Conservation (phyloP, 2,113 vertebrate genomes). For the Lagopus leucura region DNA sequence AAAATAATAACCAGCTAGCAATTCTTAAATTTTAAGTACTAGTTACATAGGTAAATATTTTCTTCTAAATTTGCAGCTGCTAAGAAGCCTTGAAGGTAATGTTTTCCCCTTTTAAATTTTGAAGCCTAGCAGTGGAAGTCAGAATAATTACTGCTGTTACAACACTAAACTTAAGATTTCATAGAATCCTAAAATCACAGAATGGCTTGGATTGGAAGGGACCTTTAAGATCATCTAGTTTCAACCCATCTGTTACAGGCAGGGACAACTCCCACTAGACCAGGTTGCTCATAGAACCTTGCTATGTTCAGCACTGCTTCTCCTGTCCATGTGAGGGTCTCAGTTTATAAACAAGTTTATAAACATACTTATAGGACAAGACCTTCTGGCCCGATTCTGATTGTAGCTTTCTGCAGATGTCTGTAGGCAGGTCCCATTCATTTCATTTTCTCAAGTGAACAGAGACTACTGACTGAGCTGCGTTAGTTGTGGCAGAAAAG, state of each 20-base stretch:
- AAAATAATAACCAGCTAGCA: conserved; percentile 59
- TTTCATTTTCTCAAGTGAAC: background rate
- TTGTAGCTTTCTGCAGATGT: conserved; percentile 5
- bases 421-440: background rate
- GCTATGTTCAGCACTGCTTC: background rate
- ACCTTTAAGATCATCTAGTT: too few relatives aligned
- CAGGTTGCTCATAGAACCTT: background rate
- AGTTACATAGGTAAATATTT: conserved; percentile 42
- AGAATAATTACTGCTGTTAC: background rate
- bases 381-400: background rate
- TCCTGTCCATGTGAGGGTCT: background rate
- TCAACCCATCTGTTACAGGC: too few relatives aligned
- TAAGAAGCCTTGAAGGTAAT: background rate
- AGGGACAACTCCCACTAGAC: too few relatives aligned
- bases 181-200: background rate
- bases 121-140: background rate
- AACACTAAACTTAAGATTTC: background rate
- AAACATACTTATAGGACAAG: background rate
- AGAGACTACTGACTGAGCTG: background rate
- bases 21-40: conserved; percentile 2
- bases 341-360: background rate
- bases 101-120: background rate
- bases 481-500: background rate
- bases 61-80: conserved; percentile 28
- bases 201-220: too few relatives aligned